Conservation (phyloP, 2,113 vertebrate genomes). For the Actenoides lindsayi region DNA sequence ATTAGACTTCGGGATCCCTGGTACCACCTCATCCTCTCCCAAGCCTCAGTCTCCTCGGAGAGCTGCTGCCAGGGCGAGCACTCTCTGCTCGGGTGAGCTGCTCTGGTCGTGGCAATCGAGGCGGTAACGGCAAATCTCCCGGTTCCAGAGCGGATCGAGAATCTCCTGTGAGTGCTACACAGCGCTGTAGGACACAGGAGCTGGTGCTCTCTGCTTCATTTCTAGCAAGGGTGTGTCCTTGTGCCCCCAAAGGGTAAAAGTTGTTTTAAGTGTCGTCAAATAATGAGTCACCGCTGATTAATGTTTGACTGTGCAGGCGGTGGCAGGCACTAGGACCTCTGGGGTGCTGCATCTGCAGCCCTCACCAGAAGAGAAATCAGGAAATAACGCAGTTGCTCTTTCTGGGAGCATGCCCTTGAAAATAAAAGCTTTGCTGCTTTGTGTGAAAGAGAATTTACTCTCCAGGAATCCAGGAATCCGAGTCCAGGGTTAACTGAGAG, state of each 20-base stretch:
- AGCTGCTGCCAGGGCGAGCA: background rate
- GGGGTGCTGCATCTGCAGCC: background rate
- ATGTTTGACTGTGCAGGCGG: background rate
- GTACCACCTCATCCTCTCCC: background rate
- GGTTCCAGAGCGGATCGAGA: fast-evolving
- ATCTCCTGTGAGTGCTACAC: background rate
- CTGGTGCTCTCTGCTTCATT: background rate
- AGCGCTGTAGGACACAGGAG: background rate
- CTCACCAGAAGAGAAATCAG: background rate
- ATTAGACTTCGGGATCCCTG: background rate
- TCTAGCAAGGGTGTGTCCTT: background rate
- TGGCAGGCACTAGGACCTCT: constrained; percentile 2
- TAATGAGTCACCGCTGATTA: constrained; percentile 14
- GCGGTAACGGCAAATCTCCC: background rate
- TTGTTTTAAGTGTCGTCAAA: background rate
- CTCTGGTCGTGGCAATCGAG: fast-evolving
- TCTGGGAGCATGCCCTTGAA: background rate
- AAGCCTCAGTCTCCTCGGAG: background rate
- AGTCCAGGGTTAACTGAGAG: background rate
- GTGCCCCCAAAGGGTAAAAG: background rate
- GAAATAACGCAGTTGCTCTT: constrained; percentile 1
- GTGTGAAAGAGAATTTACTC: background rate
- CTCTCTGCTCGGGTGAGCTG: background rate
- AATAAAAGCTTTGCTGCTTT: background rate
- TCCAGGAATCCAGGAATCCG: background rate